Percentiles rank a stretch among this genome's conserved stretches.
phyloP scores from a whole-genome alignment of 2,888 invertebrate genomes.

The Zygogramma bicolorata region DNA sequence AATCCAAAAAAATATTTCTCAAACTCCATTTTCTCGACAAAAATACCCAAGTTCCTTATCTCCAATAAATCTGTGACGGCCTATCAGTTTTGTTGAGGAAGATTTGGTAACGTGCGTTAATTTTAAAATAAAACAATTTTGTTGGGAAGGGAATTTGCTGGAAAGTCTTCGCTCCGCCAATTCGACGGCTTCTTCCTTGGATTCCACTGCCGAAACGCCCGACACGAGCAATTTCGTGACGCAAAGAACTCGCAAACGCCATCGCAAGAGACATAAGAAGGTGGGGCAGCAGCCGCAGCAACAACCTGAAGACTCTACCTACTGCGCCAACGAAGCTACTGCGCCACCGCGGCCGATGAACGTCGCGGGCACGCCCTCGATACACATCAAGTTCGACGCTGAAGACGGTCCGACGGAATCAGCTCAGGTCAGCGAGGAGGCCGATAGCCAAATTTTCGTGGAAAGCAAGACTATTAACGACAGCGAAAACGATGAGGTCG shows the following conservation, averaged over 20 bases:
- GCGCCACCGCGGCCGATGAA: constrained; percentile 1
- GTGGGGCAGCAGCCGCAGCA: too few relatives aligned
- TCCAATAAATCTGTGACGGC: too few relatives aligned
- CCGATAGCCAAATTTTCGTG: background rate
- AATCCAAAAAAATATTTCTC: too few relatives aligned
- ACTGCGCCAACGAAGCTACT: too few relatives aligned
- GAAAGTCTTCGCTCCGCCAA: constrained; percentile 15
- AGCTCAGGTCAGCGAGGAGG: background rate
- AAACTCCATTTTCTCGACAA: too few relatives aligned
- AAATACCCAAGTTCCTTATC: too few relatives aligned
- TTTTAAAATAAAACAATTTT: too few relatives aligned
- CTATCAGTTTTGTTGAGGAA: too few relatives aligned
- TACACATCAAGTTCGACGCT: constrained; percentile 33
- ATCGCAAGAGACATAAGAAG: constrained; percentile 18
- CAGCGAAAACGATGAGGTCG: background rate
- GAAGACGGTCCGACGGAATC: background rate
- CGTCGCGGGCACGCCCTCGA: constrained; percentile 18
- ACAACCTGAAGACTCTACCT: too few relatives aligned
- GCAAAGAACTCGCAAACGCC: constrained; percentile 24
- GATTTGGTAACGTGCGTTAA: too few relatives aligned
- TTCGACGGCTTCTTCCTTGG: background rate
- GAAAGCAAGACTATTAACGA: background rate
- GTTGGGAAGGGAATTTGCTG: constrained; percentile 31
- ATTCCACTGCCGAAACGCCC: too few relatives aligned
- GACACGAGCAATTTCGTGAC: constrained; percentile 26